Evolutionary conservation across 2,113 vertebrate species (phyloP).

Genomic region (Nicator chloris): DNA sequence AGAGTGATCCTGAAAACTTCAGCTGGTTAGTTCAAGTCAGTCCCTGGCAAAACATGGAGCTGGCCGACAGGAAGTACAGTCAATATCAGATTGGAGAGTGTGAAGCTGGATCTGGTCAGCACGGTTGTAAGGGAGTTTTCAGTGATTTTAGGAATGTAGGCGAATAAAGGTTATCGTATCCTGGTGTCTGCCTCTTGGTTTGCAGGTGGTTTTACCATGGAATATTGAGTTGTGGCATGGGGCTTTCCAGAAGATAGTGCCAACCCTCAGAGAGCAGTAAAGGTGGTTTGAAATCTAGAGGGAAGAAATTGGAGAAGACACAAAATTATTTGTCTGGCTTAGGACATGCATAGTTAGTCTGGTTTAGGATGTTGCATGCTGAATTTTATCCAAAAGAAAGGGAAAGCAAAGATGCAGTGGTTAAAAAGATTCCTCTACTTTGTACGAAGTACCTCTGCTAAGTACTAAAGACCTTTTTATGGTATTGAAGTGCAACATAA

Average conservation of each 20-base stretch:
- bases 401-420: background rate
- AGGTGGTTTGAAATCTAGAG: background rate
- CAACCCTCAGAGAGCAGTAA: background rate
- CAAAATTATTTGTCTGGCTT: background rate
- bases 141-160: background rate
- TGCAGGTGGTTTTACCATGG: background rate
- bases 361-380: too few species aligned
- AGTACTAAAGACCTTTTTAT: too few species aligned
- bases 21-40: background rate
- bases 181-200: background rate
- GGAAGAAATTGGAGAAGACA: background rate
- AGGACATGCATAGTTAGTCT: background rate
- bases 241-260: background rate
- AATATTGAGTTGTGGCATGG: background rate
- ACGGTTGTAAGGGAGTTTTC: rapidly evolving
- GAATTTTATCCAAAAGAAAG: background rate
- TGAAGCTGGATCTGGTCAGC: background rate
- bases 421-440: background rate
- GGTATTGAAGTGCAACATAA: background rate
- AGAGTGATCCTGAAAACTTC: background rate
- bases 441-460: too few species aligned
- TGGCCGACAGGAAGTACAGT: background rate
- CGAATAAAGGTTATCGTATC: rapidly evolving
- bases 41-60: background rate
- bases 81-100: rapidly evolving